A percentile compares a stretch with the other conserved stretches of the same genome.
phyloP scores from a whole-genome alignment of 2,888 invertebrate species.

The Abscondita cerata region DNA sequence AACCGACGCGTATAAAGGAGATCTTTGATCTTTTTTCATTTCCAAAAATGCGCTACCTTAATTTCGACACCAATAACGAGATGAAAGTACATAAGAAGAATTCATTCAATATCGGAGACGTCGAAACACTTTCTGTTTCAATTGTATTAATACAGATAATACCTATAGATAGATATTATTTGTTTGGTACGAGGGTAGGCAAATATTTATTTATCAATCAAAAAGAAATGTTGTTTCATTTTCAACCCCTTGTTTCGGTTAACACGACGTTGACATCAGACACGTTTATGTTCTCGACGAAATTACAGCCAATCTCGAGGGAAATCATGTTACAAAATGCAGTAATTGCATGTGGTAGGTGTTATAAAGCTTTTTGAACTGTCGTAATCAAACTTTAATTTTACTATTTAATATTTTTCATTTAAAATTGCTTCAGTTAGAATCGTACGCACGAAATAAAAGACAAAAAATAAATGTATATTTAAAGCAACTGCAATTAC shows the following conservation, averaged over 20 bases:
- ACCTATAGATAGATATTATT: no score
- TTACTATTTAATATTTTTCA: slow-evolving; percentile 18
- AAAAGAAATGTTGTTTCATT: slow-evolving; percentile 20
- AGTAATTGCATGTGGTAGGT: slow-evolving; percentile 36
- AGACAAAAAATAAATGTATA: neutral
- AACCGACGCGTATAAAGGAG: no score
- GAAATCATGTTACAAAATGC: slow-evolving; percentile 37
- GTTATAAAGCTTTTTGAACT: slow-evolving; percentile 31
- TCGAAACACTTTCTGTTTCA: no score
- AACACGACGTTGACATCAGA: slow-evolving; percentile 38
- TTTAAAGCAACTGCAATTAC: neutral
- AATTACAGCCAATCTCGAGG: slow-evolving; percentile 35
- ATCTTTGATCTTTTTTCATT: no score
- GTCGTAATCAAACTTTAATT: slow-evolving; percentile 29
- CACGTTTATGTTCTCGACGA: slow-evolving; percentile 38
- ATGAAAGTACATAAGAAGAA: no score
- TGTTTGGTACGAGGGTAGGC: slow-evolving; percentile 28
- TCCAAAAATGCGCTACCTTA: no score
- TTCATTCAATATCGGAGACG: no score
- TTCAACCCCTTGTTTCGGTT: slow-evolving; percentile 25
- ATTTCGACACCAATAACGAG: no score
- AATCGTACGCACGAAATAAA: no score
- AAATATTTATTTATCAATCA: slow-evolving; percentile 43
- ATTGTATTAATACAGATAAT: no score
- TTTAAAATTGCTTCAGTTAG: no score